phyloP scores from a whole-genome alignment of 2,888 invertebrate genomes.

The Frankliniella intonsa region DNA sequence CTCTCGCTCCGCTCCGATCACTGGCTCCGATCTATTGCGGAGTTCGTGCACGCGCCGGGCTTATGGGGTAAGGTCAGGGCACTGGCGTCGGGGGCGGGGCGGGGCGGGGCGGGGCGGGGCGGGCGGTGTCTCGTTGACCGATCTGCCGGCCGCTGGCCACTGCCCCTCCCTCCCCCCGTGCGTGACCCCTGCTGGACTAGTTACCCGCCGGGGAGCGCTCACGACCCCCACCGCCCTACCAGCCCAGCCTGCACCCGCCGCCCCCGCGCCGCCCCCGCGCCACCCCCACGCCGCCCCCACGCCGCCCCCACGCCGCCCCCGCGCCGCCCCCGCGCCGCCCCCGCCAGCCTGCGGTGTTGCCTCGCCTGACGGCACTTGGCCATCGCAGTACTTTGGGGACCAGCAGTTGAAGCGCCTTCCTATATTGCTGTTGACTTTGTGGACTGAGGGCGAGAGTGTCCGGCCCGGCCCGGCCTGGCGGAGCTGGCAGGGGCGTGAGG shows the following conservation, averaged over 20 bases:
- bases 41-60: not conserved
- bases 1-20: no score
- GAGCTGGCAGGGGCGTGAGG: no score
- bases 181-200: not conserved
- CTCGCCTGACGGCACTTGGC: not conserved
- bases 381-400: not conserved
- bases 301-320: not conserved
- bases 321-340: no score
- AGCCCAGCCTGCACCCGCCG: not conserved
- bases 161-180: not conserved
- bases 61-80: conserved; percentile 19
- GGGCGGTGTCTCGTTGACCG: not conserved
- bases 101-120: no score
- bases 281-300: not conserved
- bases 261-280: not conserved
- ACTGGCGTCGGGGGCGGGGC: no score
- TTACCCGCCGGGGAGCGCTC: conserved; percentile 15
- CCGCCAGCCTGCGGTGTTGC: not conserved
- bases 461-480: no score
- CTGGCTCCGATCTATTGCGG: not conserved
- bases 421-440: not conserved
- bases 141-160: not conserved
- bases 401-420: not conserved
- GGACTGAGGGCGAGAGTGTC: not conserved
- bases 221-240: not conserved